Base-by-base conservation (phyloP, 2,113 vertebrate species). In the Argyrosomus japonicus region DNA sequence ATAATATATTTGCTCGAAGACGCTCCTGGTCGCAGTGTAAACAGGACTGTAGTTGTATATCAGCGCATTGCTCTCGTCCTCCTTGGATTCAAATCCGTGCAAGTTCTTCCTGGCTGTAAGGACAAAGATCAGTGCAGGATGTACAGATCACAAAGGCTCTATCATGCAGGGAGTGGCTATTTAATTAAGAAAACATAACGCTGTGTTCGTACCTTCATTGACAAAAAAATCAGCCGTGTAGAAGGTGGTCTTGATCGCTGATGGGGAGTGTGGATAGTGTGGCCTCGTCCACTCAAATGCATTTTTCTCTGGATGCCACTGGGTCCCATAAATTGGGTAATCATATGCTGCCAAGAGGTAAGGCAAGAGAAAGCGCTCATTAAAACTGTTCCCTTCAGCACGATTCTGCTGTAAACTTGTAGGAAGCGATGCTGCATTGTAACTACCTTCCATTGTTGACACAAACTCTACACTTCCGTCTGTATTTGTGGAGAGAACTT, bases 251-350 rank as follows among this genome's bases (percentile, higher is more conserved):
- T 77, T 95, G 47, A 99, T 69, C 18, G 97, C 96, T 2, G 92
- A 75, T 0, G 93, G 87, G 0, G 95, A 94, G 86, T 97, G 98
- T 17, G 97, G 89, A 79, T 96, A 94, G 47, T 91, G 95, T 0
- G 79, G 21, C 0, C 48, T 88, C 0, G 50, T 94, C 97, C 97
- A 99, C 81, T 99, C 98, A 77, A 96, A 99, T 18, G 96, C 90
- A 54, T 95, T 96, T 90, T 99, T 99, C 94, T 99, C 98, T 19
- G 98, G 97, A 89, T 99, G 98, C 98, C 98, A 99, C 64, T 98
- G 97, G 0, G 97, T 93, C 0, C 90, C 96, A 63, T 98, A 99
- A 45, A 99, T 63, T 2, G 98, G 98, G 32, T 96, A 98, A 36
- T 91, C 65, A 61, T 94, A 92, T 0, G 96, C 98, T 99, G 90